phyloP scores from a whole-genome alignment of 2,797 vertebrate genomes.

The Falco rusticolus region DNA sequence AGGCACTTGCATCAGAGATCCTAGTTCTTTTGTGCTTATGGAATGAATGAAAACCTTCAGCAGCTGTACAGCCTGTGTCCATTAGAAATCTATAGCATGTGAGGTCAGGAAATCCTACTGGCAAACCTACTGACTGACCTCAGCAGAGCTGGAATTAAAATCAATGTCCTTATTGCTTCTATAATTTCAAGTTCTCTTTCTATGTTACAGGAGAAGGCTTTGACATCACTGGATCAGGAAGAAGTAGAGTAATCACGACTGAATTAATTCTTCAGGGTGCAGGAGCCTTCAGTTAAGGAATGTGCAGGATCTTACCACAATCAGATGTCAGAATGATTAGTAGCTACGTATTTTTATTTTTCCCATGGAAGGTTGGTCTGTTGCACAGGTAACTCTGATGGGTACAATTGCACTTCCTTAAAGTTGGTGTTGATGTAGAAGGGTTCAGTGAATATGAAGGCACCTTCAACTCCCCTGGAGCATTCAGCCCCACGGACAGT shows the following conservation, averaged over 20 bases:
- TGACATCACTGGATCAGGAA: slow-evolving; percentile 70
- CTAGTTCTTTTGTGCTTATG: neutral
- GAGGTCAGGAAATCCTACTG: neutral
- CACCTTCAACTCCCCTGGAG: neutral
- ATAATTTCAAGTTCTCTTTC: neutral
- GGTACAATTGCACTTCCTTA: neutral
- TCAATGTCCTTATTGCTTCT: neutral
- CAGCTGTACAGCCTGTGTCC: neutral
- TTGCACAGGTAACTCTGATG: neutral
- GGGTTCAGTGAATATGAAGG: neutral
- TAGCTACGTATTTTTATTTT: neutral
- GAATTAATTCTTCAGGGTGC: neutral
- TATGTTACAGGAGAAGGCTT: slow-evolving; percentile 75
- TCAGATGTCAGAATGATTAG: neutral
- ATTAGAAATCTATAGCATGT: neutral
- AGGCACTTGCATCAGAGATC: neutral
- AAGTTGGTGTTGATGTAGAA: neutral
- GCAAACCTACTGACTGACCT: neutral
- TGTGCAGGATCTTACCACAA: neutral
- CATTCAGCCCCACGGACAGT: neutral
- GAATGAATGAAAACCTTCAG: neutral
- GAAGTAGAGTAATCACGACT: slow-evolving; percentile 67
- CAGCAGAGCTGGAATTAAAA: neutral
- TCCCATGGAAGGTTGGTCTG: neutral
- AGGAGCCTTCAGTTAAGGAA: neutral